phyloP scores from a whole-genome alignment of 2,888 invertebrate genomes.

The Therioaphis trifolii region DNA sequence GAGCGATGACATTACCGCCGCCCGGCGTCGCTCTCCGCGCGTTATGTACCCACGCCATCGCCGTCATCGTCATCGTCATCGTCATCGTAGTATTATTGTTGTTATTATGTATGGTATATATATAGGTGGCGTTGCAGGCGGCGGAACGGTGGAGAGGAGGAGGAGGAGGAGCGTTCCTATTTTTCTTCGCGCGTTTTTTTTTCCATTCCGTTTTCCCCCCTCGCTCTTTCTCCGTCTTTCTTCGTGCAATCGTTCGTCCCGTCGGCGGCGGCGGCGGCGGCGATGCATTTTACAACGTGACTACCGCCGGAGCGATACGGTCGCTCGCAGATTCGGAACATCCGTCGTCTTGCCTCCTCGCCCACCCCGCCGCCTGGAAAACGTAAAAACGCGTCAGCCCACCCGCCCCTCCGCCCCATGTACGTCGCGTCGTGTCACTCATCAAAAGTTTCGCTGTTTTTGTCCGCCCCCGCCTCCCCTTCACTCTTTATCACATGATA shows the following conservation, averaged over 20 bases:
- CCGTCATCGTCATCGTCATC: no score
- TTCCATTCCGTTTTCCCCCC: neutral
- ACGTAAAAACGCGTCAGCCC: no score
- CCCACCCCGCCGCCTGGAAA: no score
- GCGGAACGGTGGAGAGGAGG: no score
- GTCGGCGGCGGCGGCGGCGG: no score
- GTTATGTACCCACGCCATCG: no score
- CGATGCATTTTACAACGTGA: no score
- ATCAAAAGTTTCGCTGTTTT: neutral
- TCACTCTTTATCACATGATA: no score
- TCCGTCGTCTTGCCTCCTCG: neutral
- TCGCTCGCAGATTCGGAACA: slow-evolving; percentile 28
- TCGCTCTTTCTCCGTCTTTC: slow-evolving; percentile 3
- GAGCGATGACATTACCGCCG: slow-evolving; percentile 53
- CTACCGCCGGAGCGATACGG: slow-evolving; percentile 13
- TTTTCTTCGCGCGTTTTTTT: slow-evolving; percentile 4
- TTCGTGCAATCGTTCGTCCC: no score
- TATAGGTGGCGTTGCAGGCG: slow-evolving; percentile 19
- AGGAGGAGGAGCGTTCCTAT: slow-evolving; percentile 23
- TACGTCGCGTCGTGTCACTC: neutral
- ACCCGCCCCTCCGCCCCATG: neutral
- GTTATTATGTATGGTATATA: no score
- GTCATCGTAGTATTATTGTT: no score
- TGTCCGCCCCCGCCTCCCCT: neutral
- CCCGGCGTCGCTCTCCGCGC: neutral